These are phyloP conservation scores for Erpetoichthys calabaricus DNA, from an alignment of 2,797 vertebrate species.

Conservation along the genomic window DNA sequence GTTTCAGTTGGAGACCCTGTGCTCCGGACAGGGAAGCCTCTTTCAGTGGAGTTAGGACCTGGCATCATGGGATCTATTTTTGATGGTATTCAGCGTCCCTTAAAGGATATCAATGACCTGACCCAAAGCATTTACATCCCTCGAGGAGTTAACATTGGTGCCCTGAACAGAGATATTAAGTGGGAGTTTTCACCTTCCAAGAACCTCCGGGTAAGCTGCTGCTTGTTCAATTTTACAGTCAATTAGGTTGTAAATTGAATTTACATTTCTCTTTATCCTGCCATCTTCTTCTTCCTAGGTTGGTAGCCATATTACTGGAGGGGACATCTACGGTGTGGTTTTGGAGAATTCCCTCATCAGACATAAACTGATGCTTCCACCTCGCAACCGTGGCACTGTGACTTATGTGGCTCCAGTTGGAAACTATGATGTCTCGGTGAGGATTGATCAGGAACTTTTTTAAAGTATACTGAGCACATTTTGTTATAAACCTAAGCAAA, in stretches of 20 bases:
- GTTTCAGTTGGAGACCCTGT: slow-evolving; percentile 95
- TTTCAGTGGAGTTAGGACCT: slow-evolving; percentile 90
- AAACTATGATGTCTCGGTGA: slow-evolving; percentile 67
- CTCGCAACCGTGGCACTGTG: slow-evolving; percentile 78
- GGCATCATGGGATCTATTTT: slow-evolving; percentile 98
- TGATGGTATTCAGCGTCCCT: slow-evolving; percentile 93
- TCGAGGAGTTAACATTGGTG: slow-evolving; percentile 86
- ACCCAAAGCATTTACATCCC: slow-evolving; percentile 96
- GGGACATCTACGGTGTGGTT: slow-evolving; percentile 70
- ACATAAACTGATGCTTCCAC: slow-evolving; percentile 94
- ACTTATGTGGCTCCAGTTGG: slow-evolving; percentile 85
- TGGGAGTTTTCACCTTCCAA: slow-evolving; percentile 86
- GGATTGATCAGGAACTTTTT: slow-evolving; percentile 19
- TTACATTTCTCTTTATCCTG: not conserved
- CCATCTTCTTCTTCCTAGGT: slow-evolving; percentile 33
- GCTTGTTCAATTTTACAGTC: no score
- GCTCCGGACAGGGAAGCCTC: slow-evolving; percentile 88
- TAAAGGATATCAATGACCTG: slow-evolving; percentile 81
- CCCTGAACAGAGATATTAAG: slow-evolving; percentile 79
- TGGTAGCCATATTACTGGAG: slow-evolving; percentile 85
- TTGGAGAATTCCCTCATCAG: slow-evolving; percentile 78
- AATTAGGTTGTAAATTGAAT: not conserved
- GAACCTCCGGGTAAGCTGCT: slow-evolving; percentile 63
- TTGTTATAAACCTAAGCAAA: no score
- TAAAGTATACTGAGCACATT: not conserved